Evolutionary conservation across 1,140 invertebrate genomes (phyloP).

Genomic region (Drosophila sturtevanti): DNA sequence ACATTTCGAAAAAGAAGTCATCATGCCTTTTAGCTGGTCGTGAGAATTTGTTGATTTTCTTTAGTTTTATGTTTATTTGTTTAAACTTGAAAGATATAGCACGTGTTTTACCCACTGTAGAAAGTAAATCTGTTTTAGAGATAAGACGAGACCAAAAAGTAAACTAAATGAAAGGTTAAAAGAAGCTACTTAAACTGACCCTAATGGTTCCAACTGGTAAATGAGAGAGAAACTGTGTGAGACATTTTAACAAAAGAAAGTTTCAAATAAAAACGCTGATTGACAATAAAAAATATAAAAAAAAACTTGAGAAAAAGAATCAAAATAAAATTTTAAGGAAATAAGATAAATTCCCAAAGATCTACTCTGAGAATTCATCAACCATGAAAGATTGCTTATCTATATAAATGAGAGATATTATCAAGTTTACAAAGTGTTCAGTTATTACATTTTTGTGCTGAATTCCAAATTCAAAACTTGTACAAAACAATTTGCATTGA

Average conservation of each 20-base stretch:
- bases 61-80: conserved; percentile 1
- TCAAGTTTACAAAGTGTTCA: background rate
- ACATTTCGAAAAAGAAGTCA: conserved; percentile 2
- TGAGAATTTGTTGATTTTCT: conserved; percentile 48
- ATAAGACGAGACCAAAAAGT: conserved; percentile 23
- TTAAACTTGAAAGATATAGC: conserved; percentile 14
- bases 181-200: conserved; percentile 40
- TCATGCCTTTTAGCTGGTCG: conserved; percentile 18
- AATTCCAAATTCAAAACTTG: background rate
- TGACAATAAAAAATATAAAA: conserved; percentile 34
- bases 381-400: background rate
- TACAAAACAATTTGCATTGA: background rate
- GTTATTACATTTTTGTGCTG: background rate
- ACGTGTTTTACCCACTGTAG: conserved; percentile 46
- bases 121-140: conserved; percentile 36
- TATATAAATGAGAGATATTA: background rate
- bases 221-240: conserved; percentile 13
- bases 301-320: background rate
- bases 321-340: conserved; percentile 2
- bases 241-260: conserved; percentile 24
- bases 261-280: conserved; percentile 38
- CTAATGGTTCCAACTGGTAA: conserved; percentile 44
- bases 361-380: background rate
- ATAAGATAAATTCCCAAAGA: background rate
- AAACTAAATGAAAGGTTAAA: conserved; percentile 32